These are phyloP conservation scores for Heliornis fulica DNA, from an alignment of 2,113 vertebrate species.

Conservation along the genomic window DNA sequence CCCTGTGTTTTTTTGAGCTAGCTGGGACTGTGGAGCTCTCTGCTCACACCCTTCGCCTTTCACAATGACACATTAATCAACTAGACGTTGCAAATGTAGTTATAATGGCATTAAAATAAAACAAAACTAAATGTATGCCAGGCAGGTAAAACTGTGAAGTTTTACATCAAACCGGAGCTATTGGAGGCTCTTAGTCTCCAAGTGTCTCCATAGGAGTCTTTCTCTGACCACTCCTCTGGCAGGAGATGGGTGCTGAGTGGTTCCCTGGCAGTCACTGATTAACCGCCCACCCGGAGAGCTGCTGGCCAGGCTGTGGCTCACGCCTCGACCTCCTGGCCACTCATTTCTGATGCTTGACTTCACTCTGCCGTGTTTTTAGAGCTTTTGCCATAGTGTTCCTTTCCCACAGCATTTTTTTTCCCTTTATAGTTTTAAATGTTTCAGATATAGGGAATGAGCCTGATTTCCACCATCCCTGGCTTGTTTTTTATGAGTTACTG, in stretches of 20 bases:
- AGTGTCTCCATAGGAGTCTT: neutral
- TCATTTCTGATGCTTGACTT: slow-evolving; percentile 31
- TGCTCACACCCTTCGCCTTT: neutral
- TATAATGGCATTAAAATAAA: neutral
- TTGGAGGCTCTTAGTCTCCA: neutral
- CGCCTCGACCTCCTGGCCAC: neutral
- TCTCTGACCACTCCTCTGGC: accelerated
- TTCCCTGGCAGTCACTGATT: neutral
- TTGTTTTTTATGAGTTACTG: neutral
- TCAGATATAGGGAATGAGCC: neutral
- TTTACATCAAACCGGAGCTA: neutral
- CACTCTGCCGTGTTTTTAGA: neutral
- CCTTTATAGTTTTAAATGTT: neutral
- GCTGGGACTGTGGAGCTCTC: neutral
- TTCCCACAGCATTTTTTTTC: neutral
- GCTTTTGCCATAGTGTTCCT: neutral
- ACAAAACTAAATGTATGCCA: neutral
- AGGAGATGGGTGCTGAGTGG: neutral
- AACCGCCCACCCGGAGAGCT: neutral
- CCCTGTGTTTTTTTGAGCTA: accelerated
- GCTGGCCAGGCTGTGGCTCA: neutral
- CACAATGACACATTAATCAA: neutral
- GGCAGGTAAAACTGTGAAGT: neutral
- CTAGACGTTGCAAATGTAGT: neutral
- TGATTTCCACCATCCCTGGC: neutral